phyloP scores from a whole-genome alignment of 1,140 invertebrate species.

The Battus philenor region DNA sequence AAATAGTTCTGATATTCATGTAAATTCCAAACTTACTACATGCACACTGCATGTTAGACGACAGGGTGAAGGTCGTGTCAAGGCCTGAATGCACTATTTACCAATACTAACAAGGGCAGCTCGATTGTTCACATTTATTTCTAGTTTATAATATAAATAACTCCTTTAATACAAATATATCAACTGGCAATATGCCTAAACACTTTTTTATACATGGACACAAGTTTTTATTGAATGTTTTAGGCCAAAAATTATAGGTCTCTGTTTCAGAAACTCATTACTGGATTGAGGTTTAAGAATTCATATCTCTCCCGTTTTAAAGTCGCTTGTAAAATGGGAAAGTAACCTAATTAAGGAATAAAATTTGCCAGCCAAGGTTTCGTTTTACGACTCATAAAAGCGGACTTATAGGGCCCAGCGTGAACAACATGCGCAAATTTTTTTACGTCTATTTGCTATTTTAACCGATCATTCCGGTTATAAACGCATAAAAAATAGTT shows the following conservation, averaged over 20 bases:
- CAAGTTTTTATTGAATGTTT: background rate
- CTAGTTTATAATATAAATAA: background rate
- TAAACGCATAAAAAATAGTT: no score
- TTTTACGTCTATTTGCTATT: conserved; percentile 39
- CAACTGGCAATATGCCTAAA: no score
- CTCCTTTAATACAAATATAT: no score
- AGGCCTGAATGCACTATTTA: conserved; percentile 30
- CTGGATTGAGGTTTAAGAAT: conserved; percentile 13
- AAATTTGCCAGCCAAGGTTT: conserved; percentile 46
- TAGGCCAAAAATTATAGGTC: no score
- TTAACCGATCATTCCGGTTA: no score
- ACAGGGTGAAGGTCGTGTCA: conserved; percentile 35
- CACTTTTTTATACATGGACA: no score
- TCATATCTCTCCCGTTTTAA: conserved; percentile 20
- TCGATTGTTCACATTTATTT: conserved; percentile 18
- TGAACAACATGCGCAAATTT: conserved; percentile 29
- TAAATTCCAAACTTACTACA: no score
- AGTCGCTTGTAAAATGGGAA: conserved; percentile 41
- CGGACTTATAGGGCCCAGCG: conserved; percentile 39
- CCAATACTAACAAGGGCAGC: conserved; percentile 14
- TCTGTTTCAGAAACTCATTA: conserved; percentile 10
- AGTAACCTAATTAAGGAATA: conserved; percentile 59
- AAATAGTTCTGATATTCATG: no score
- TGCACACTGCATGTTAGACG: conserved; percentile 12
- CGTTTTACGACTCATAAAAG: conserved; percentile 66